Conservation (phyloP, 2,797 vertebrate genomes). For the Sebastes glaucus region DNA sequence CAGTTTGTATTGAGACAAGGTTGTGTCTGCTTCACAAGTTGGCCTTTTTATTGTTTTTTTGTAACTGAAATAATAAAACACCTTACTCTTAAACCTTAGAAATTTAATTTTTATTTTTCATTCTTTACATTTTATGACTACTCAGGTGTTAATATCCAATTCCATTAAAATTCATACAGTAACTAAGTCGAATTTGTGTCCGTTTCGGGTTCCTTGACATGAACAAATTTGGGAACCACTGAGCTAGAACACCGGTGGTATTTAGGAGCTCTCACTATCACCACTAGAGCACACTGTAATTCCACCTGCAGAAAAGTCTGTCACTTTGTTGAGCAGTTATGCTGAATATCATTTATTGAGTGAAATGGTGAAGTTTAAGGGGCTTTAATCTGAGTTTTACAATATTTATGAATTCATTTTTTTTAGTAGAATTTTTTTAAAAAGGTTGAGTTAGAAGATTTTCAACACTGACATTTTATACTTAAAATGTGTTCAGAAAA, state of each 20-base stretch:
- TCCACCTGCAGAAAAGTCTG: background rate
- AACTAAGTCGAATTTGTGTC: too few species aligned
- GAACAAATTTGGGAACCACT: background rate
- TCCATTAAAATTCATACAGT: background rate
- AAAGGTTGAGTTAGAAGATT: background rate
- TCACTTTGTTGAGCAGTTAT: rapidly evolving
- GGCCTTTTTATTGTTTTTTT: background rate
- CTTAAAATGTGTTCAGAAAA: background rate
- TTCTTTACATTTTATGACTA: background rate
- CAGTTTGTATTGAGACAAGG: background rate
- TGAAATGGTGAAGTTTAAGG: background rate
- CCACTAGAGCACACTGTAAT: constrained; percentile 54
- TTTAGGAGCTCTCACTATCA: background rate
- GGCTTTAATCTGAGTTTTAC: background rate
- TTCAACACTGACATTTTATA: background rate
- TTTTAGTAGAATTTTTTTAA: too few species aligned
- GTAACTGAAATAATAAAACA: background rate
- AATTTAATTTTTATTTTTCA: background rate
- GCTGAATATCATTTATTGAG: background rate
- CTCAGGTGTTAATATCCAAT: background rate
- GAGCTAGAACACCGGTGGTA: background rate
- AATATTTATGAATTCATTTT: background rate
- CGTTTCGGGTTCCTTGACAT: too few species aligned
- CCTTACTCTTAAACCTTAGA: background rate
- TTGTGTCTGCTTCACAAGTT: background rate